Base-by-base conservation (phyloP, 1,140 invertebrate species). In the Philopotamus ludificatus region DNA sequence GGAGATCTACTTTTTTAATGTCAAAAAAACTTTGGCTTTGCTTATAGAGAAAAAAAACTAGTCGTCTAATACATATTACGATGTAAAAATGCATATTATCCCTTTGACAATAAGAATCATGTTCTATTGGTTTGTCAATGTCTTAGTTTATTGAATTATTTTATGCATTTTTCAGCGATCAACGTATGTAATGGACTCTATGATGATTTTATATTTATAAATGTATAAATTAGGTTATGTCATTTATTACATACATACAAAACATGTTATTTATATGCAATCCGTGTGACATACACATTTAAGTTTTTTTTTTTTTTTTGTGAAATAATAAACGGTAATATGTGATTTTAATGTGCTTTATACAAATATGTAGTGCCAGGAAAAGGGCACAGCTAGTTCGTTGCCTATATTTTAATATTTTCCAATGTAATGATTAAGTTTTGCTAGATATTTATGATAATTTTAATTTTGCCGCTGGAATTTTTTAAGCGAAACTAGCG, bases 1-100 rank as follows among this genome's bases (percentile, higher is more conserved):
- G 69, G 69, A 3, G 69, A 70, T 50, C 66, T 70, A 1, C 49
- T 70, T n/a, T 70, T 70, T 55, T 70, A 39, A 57, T 39, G 12
- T 39, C 34, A 16, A 54, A 21, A 4, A 16, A 50, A 20, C 20
- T 9, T 50, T n/a, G 47, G 21, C 10, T 8, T 26, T 18, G 22
- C 22, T 18, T 18, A 20, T 50, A 50, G n/a, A 44, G 34, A 15
- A 54, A 34, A n/a, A 57, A 57, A 57, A 57, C 54, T 57, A 57
- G 54, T 57, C 54, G 54, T 57, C 26, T 42, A 23, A 53, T 26
- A 7, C 25, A 34, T 34, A 12, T n/a, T 34, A 34, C 28, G 12
- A 34, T 34, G 28, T 7, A 34, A 28, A 57, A 10, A 10, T 16
- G 50, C 22, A 16, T 53, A 34, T 34, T n/a, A n/a, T n/a, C n/a